Evolutionary conservation across 2,113 vertebrate species (phyloP), one percentile per base, ranked within the genome.

Genomic region (Notarius lentiginosus): DNA sequence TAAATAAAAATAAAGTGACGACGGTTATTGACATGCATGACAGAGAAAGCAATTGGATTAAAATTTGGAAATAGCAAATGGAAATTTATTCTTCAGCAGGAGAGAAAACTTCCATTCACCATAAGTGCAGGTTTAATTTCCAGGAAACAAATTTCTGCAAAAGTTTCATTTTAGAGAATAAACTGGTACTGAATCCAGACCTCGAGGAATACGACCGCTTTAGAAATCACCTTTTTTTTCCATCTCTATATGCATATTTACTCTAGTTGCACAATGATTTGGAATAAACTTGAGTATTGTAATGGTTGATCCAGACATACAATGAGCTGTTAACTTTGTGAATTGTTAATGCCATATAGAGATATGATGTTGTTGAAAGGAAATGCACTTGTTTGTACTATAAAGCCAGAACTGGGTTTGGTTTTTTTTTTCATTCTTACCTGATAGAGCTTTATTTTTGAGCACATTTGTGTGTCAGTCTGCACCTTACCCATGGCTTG

Each of bases 201-300:
- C 7, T 72, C 2, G 0, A 41, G 11, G 1, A n/a, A 55, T 30
- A 24, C 2, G 17, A 75, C 24, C 2, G 1, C 34, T 63, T 49
- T 47, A 75, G 24, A 27, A 51, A 30, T 34, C 20, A 47, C 55
- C 56, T 51, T 51, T 55, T 51, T 51, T 55, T 12, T 12, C 27
- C 4, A 83, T 58, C 51, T 72, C 5, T 12, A 41, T 61, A 61
- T 34, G 24, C 2, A 63, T 53, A 80, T 81, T 86, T 81, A 86
- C 81, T 86, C 51, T 41, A 70, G 51, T 58, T 86, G 34, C 75
- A 80, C 76, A 86, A 81, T n/a, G 15, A 79, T 65, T 60, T 53
- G 68, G 49, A 63, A 20, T 61, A 49, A 61, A 63, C 27, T 51
- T 85, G 30, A 76, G 68, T 10, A 63, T 49, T 14, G 60, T 85